These are phyloP conservation scores for Oreochromis aureus DNA, from an alignment of 2,113 vertebrate genomes.

Conservation along the genomic window DNA sequence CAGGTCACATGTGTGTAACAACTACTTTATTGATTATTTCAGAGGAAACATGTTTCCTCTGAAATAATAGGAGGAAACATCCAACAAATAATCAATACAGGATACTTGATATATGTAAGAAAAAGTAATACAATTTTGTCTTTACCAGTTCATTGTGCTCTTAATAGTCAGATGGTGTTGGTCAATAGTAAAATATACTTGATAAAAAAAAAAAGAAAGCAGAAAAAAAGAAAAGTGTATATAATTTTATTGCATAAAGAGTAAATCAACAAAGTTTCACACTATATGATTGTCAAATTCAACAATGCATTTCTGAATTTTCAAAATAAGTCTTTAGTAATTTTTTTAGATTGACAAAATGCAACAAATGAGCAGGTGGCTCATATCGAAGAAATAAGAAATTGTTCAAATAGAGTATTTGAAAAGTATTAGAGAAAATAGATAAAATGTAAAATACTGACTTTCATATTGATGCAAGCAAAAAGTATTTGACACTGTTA, in stretches of 20 bases:
- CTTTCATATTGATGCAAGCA: accelerated
- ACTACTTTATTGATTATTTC: accelerated
- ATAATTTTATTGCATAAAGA: accelerated
- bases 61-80: too few relatives aligned
- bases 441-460: background rate
- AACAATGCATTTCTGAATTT: background rate
- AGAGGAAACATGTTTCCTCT: too few relatives aligned
- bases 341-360: accelerated
- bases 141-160: background rate
- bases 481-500: background rate
- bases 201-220: accelerated
- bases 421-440: background rate
- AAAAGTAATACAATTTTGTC: background rate
- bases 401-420: too few relatives aligned
- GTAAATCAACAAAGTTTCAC: background rate
- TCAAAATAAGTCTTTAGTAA: accelerated
- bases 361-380: background rate
- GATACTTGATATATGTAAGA: background rate
- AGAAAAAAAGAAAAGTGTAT: accelerated
- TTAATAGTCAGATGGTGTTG: background rate
- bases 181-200: background rate
- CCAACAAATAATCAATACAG: accelerated
- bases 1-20: accelerated
- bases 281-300: accelerated
- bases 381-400: accelerated